A percentile compares a stretch with the other conserved stretches of the same genome.
Conservation (phyloP, 1,140 invertebrate genomes). For the Drosophila trapezifrons region DNA sequence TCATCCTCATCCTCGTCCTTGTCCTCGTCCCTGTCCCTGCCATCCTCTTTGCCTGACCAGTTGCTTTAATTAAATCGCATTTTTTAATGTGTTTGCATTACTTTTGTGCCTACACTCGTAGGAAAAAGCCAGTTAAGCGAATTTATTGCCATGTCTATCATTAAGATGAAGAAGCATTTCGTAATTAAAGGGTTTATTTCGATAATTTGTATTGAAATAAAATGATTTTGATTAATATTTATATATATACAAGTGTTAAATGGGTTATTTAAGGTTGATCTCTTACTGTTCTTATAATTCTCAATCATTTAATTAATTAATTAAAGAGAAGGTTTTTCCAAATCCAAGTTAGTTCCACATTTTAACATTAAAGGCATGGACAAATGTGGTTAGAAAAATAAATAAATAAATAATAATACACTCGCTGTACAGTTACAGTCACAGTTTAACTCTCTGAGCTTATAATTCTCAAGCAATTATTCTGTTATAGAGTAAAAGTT, state of each 20-base stretch:
- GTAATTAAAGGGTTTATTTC: neutral
- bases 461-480: too few relatives aligned
- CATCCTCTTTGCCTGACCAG: constrained; percentile 33
- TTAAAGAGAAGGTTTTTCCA: too few relatives aligned
- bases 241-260: neutral
- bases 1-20: constrained; percentile 1
- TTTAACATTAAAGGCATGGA: too few relatives aligned
- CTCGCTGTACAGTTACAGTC: too few relatives aligned
- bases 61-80: constrained; percentile 73
- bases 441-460: too few relatives aligned
- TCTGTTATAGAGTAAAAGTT: too few relatives aligned
- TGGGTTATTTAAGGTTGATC: too few relatives aligned
- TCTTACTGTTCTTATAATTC: neutral
- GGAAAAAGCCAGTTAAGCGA: constrained; percentile 1
- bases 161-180: neutral
- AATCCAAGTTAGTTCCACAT: too few relatives aligned
- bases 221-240: neutral
- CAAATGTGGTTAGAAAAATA: too few relatives aligned
- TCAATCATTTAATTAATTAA: neutral
- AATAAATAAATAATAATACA: too few relatives aligned
- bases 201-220: neutral
- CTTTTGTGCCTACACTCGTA: constrained; percentile 51
- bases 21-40: neutral
- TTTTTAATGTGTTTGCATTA: constrained; percentile 76
- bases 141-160: neutral